Evolutionary conservation across 1,140 invertebrate species (phyloP).

Genomic region (Euschistus heros): DNA sequence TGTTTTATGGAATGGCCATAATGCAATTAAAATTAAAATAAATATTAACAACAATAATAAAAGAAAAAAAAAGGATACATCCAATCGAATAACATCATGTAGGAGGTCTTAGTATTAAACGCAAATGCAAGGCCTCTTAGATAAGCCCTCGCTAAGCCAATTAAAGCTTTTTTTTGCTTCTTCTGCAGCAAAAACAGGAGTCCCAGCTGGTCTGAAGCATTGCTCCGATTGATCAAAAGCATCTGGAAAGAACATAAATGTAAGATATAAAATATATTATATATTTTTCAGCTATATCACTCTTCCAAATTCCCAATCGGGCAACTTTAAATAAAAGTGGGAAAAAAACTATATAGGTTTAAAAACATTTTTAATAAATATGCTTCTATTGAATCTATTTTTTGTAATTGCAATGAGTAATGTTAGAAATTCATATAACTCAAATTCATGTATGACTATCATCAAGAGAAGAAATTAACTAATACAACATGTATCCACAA

Average conservation of each 20-base stretch:
- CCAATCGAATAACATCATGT: conserved; percentile 99
- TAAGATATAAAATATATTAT: too few species aligned
- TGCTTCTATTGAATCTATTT: too few species aligned
- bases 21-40: not conserved
- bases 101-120: conserved; percentile 92
- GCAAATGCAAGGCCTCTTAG: conserved; percentile 87
- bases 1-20: not conserved
- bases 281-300: too few species aligned
- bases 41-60: not conserved
- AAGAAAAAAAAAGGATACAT: conserved; percentile 68
- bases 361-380: too few species aligned
- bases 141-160: conserved; percentile 84
- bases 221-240: conserved; percentile 55
- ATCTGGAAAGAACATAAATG: conserved; percentile 42
- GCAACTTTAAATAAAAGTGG: too few species aligned
- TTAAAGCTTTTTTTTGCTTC: conserved; percentile 88
- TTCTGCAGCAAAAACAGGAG: conserved; percentile 61
- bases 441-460: too few species aligned
- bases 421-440: too few species aligned
- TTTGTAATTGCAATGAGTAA: too few species aligned
- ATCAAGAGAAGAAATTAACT: too few species aligned
- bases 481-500: too few species aligned
- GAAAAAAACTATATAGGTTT: too few species aligned
- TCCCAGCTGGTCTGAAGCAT: conserved; percentile 45
- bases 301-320: too few species aligned